Evolutionary conservation across 2,888 invertebrate species (phyloP).

Genomic region (Athripsodes cinereus): DNA sequence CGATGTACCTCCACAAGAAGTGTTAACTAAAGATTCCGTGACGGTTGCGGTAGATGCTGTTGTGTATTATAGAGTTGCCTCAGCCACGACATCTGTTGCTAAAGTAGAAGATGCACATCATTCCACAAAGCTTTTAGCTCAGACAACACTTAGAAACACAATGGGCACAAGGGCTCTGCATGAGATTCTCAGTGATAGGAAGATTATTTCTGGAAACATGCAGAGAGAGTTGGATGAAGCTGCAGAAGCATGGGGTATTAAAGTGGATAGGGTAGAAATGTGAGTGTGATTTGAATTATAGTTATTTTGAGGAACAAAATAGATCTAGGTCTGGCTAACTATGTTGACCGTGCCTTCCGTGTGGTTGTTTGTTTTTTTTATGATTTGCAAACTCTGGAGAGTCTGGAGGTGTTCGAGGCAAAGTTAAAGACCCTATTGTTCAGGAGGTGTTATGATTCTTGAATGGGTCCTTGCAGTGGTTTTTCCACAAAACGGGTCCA

Average conservation of each 20-base stretch:
- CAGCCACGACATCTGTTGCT: constrained; percentile 82
- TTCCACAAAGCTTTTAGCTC: constrained; percentile 71
- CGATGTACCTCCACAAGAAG: constrained; percentile 95
- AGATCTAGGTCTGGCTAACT: too few species aligned
- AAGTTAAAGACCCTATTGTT: too few species aligned
- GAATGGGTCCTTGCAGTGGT: too few species aligned
- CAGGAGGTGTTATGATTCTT: too few species aligned
- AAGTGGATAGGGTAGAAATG: constrained; percentile 94
- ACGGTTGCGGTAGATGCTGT: constrained; percentile 92
- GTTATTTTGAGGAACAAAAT: too few species aligned
- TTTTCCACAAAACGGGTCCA: too few species aligned
- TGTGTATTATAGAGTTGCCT: constrained; percentile 69
- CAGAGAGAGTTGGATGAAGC: constrained; percentile 78
- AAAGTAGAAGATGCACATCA: constrained; percentile 75
- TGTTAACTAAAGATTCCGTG: constrained; percentile 89
- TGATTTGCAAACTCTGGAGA: too few species aligned
- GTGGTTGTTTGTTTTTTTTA: too few species aligned
- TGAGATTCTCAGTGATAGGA: constrained; percentile 87
- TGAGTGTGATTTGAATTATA: constrained; percentile 50
- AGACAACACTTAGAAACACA: constrained; percentile 67
- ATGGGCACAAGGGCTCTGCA: constrained; percentile 87
- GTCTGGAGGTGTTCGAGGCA: too few species aligned
- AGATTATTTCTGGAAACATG: constrained; percentile 88
- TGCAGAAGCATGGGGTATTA: constrained; percentile 89
- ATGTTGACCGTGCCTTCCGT: too few species aligned